Base-by-base conservation (phyloP, 2,888 invertebrate genomes). In the Drosophila heteroneura region DNA sequence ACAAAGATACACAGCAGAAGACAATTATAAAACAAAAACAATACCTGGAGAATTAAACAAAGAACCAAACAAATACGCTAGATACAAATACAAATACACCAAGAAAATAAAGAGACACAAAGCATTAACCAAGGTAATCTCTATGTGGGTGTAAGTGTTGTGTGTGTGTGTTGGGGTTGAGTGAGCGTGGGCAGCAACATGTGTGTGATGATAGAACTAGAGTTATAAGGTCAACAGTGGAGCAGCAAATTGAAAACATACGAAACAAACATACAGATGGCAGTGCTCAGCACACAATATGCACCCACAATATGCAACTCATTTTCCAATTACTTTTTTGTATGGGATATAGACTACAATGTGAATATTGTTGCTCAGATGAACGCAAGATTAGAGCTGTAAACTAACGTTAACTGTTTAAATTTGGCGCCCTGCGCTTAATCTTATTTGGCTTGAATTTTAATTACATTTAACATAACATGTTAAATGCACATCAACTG, bases 281-380 rank as follows among this genome's bases (percentile, higher is more conserved):
- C 74, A 70, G 70, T 80, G 79, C 79, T 80, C 79, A 79, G 74
- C 79, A 79, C 74, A 76, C 81, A 80, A 79, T 76, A 80, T 76
- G 71, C 61, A 79, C 62, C 52, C 61, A 66, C n/a, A 19, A 58
- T 51, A 30, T 62, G 35, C 35, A 35, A 56, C 49, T 28, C 22
- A 14, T 41, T 41, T 26, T 47, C 28, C 47, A 26, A 47, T 26
- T 16, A 6, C 22, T 44, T 44, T 26, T 32, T 9, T 57, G 10
- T 47, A 32, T 53, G 12, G 49, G n/a, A 32, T 44, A 28, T 44
- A 32, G 22, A 5, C 16, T 9, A 47, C 26, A 47, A 53, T 66
- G 32, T 51, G 61, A 35, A 71, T 70, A 76, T 79, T 85, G 83
- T 79, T 83, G 83, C 86, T 85, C 76, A 77, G 61, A 76, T 83